Percentiles rank a stretch among this genome's conserved stretches.
Conservation (phyloP, 1,140 invertebrate genomes). For the silkworm (Bombyx mori) region ASM3026992v2 NC_085114.1:11941001-11941500, state of each 20-base stretch:
- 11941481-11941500: too few relatives aligned
- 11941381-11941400: conserved; percentile 86
- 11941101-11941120: too few relatives aligned
- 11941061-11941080: too few relatives aligned
- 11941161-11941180: conserved; percentile 66
- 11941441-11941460: too few relatives aligned
- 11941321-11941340: conserved; percentile 99
- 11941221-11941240: conserved; percentile 94
- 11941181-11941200: conserved; percentile 79
- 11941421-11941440: not conserved
- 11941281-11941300: conserved; percentile 95
- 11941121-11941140: conserved; percentile 14
- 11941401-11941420: conserved; percentile 41
- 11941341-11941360: conserved; percentile 99
- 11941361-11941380: conserved; percentile 94
- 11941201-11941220: conserved; percentile 99
- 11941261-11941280: conserved; percentile 98
- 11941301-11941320: conserved; percentile 96
- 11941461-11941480: too few relatives aligned
- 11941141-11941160: conserved; percentile 38
- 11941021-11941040: too few relatives aligned
- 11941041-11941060: too few relatives aligned
- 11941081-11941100: too few relatives aligned
- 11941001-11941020: too few relatives aligned
- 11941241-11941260: conserved; percentile 99